Evolutionary conservation across 2,113 vertebrate genomes (phyloP), one percentile per base, ranked within the genome.

Genomic region (Xenopus laevis): DNA sequence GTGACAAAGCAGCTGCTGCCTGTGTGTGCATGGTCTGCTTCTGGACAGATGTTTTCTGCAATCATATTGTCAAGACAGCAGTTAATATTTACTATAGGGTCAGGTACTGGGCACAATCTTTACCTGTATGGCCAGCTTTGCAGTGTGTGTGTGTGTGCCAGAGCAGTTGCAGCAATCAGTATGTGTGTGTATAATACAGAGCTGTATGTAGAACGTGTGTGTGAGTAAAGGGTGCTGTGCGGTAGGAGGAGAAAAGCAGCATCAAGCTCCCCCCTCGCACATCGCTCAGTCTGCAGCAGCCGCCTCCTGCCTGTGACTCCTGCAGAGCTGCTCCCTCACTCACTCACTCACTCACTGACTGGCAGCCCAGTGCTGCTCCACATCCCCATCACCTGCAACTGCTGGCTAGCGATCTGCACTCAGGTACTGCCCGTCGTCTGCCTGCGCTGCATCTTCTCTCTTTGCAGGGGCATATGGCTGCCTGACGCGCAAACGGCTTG

Each of bases 261-360:
- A 71, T 62, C 80, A 0, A 68, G 44, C 55, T 45, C 75, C 75
- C 67, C 61, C 68, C 71, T 71, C 47, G 13, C 46, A 46, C 9
- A 20, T 8, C 45, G 18, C 50, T 66, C 62, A 65, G 53, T 40
- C 61, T 71, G 45, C 72, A 3, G 62, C 76, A 18, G 45, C 62
- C 7, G 81, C 53, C 46, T 44, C 72, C 13, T 27, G 81, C 47
- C 16, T 79, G 27, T 71, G 33, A 40, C 27, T 13, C 60, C 77
- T 55, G 71, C 79, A 47, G 71, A 73, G 71, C 71, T 66, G 45
- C 52, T 30, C 21, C 45, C 33, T 46, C 44, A 20, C 62, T 66
- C 45, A 20, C 8, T 40, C 6, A 40, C 33, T 62, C 1, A 21
- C n/a, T 58, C 10, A 53, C 23, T 70, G 16, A 17, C 60, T 30